Base-by-base conservation (phyloP, 1,140 invertebrate genomes). In the Musca vetustissima region DNA sequence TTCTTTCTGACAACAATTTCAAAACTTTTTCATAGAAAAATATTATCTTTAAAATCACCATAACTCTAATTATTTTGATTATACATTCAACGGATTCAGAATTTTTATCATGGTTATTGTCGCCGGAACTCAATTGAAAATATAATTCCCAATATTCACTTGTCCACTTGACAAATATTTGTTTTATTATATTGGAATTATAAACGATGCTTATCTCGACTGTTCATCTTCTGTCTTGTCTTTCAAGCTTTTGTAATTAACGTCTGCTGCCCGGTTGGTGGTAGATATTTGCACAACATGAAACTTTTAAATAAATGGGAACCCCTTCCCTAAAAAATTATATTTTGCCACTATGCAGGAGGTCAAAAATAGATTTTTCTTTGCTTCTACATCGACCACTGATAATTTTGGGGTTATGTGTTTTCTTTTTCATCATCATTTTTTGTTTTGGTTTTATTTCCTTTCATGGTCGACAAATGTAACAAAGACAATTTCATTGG, bases 151-250 rank as follows among this genome's bases (percentile, higher is more conserved):
- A n/a, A 43, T 43, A 43, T 11, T 8, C 13, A 7, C 36, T 8
- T 43, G 36, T 43, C 36, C 6, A 9, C 1, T 43, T 43, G 36
- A 43, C 36, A 43, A 57, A 15, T 28, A 57, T 57, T 57, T 57
- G 24, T 57, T 57, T 57, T 57, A 57, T 57, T 24, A 57, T 57
- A 57, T 57, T n/a, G 24, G 22, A 28, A 57, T 57, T 57, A 57
- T 22, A 57, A 57, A 57, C 1, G 53, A 43, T n/a, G n/a, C n/a
- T n/a, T n/a, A n/a, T n/a, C n/a, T n/a, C 22, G 15, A 28, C 25
- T 25, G n/a, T 24, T 7, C 13, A 4, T 32, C 4, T n/a, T 13
- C 14, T 24, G 11, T 57, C 28, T 57, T 28, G 53, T 57, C 24
- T 28, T 57, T 43, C 36, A 13, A 13, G 36, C 11, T 8, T 43